These are phyloP conservation scores for Ptyas mucosa DNA, from an alignment of 2,113 vertebrate species.

Conservation along the genomic window DNA sequence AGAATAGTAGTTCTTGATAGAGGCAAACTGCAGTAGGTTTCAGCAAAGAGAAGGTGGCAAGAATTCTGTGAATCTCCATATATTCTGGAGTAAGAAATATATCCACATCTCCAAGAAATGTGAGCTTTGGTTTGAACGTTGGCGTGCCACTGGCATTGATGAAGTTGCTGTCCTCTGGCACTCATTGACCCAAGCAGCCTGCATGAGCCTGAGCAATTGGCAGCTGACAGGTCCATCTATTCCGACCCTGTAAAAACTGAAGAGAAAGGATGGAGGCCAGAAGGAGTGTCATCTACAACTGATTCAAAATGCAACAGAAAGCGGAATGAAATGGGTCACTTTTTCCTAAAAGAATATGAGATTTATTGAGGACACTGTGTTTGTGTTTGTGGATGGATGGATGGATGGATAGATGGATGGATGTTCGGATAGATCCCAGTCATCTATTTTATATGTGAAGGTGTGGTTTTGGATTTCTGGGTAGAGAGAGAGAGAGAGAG, in stretches of 20 bases:
- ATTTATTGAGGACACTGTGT: slow-evolving; percentile 39
- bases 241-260: slow-evolving; percentile 72
- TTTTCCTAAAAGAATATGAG: slow-evolving; percentile 40
- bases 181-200: slow-evolving; percentile 64
- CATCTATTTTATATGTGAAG: neutral
- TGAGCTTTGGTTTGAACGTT: slow-evolving; percentile 36
- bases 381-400: slow-evolving; percentile 18
- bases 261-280: slow-evolving; percentile 71
- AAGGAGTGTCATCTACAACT: slow-evolving; percentile 21
- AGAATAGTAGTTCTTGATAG: neutral
- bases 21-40: neutral
- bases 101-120: slow-evolving; percentile 8
- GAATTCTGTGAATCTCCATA: neutral
- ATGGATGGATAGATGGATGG: neutral
- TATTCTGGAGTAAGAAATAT: neutral
- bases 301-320: slow-evolving; percentile 7
- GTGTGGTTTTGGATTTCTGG: neutral
- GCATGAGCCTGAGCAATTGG: slow-evolving; percentile 70
- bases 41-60: neutral
- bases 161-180: slow-evolving; percentile 59
- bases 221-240: slow-evolving; percentile 77
- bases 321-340: slow-evolving; percentile 26
- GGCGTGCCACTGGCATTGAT: slow-evolving; percentile 43
- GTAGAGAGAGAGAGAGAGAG: neutral
- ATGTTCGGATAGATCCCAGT: neutral